phyloP scores from a whole-genome alignment of 1,140 invertebrate species.

The Drosophila sturtevanti region DNA sequence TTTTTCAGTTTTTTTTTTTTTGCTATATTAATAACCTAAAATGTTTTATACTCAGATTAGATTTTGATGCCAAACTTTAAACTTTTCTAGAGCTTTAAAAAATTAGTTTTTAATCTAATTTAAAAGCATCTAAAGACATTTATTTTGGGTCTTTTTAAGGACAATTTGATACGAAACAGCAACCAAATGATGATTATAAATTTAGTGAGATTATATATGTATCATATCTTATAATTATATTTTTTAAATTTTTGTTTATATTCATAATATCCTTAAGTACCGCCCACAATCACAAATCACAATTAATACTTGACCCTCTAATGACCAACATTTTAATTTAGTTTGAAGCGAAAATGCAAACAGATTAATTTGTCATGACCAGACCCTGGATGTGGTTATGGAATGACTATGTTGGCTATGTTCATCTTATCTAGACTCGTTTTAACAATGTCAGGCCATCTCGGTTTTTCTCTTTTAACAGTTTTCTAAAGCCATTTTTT shows the following conservation, averaged over 20 bases:
- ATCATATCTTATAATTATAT: too few species aligned
- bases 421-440: constrained; percentile 10
- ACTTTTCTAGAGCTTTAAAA: too few species aligned
- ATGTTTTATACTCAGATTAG: too few species aligned
- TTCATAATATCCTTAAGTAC: neutral
- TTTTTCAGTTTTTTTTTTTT: too few species aligned
- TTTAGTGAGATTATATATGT: too few species aligned
- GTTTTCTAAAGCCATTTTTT: constrained; percentile 23
- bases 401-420: neutral
- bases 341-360: constrained; percentile 39
- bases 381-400: neutral
- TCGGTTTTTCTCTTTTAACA: neutral
- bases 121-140: too few species aligned
- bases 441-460: neutral
- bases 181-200: too few species aligned
- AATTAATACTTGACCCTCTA: constrained; percentile 47
- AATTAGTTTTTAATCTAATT: too few species aligned
- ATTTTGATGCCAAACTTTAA: too few species aligned
- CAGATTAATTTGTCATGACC: neutral
- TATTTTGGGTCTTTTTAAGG: too few species aligned
- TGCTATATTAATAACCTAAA: too few species aligned
- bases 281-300: constrained; percentile 50
- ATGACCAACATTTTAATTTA: constrained; percentile 57
- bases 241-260: neutral
- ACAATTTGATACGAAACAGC: too few species aligned